Evolutionary conservation across 2,113 vertebrate species (phyloP).

Genomic region (Rafetus swinhoei): DNA sequence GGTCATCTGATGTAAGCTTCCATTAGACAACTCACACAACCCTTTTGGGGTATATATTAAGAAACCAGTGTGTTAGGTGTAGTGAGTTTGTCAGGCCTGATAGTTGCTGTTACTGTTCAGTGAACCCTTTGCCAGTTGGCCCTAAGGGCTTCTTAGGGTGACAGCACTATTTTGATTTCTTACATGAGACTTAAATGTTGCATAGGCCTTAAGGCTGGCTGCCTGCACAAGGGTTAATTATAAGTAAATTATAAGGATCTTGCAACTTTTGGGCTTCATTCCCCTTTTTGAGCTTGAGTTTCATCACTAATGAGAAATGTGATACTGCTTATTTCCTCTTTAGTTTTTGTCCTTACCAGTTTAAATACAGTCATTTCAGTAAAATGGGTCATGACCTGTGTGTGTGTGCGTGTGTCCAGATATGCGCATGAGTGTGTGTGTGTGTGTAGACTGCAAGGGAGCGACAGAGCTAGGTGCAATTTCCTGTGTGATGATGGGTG

Average conservation of each 20-base stretch:
- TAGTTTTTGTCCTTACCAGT: background rate
- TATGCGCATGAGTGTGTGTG: background rate
- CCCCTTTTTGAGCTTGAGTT: background rate
- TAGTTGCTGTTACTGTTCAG: background rate
- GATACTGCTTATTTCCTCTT: background rate
- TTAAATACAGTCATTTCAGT: background rate
- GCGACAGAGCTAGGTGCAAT: background rate
- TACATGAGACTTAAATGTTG: background rate
- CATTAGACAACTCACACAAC: background rate
- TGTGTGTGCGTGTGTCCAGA: background rate
- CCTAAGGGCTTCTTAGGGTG: background rate
- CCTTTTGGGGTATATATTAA: background rate
- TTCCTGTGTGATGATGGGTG: background rate
- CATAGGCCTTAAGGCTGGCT: accelerated
- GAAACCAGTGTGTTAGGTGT: background rate
- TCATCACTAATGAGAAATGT: background rate
- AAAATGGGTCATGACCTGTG: background rate
- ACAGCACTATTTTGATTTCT: background rate
- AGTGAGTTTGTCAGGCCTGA: background rate
- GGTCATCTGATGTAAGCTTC: background rate
- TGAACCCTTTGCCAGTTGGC: background rate
- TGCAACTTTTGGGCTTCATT: background rate
- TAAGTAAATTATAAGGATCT: background rate
- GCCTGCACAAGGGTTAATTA: background rate
- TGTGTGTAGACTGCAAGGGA: background rate